Conservation (phyloP, 2,113 vertebrate genomes). For the Proterorhinus semilunaris region DNA sequence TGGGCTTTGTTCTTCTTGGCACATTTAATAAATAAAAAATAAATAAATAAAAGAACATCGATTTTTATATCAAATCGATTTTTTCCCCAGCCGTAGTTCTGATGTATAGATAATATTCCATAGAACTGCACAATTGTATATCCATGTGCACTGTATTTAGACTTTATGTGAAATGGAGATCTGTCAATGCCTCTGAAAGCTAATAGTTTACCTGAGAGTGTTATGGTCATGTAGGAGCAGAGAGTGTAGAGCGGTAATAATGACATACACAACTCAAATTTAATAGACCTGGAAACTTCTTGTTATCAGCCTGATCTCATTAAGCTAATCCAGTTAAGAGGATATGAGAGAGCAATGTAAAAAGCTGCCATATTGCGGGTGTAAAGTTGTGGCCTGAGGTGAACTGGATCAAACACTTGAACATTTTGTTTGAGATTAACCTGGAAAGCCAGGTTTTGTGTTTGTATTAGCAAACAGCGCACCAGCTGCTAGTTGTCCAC, state of each 20-base stretch:
- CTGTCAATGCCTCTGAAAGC: too few relatives aligned
- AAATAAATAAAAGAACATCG: too few relatives aligned
- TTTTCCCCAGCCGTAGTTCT: too few relatives aligned
- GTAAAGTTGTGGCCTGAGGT: constrained; percentile 1
- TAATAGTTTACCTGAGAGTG: background rate
- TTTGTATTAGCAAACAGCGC: background rate
- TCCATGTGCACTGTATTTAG: too few relatives aligned
- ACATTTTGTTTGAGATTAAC: background rate
- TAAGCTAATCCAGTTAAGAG: background rate
- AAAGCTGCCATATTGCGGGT: background rate
- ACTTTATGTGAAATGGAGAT: too few relatives aligned
- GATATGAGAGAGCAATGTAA: background rate
- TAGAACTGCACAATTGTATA: too few relatives aligned
- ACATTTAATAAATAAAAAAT: too few relatives aligned
- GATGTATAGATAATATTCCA: too few relatives aligned
- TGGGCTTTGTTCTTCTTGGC: too few relatives aligned
- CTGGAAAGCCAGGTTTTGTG: background rate
- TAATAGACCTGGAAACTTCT: background rate
- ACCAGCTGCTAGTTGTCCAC: background rate
- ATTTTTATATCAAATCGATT: too few relatives aligned
- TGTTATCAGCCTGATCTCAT: background rate
- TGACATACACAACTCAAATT: background rate
- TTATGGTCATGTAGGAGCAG: background rate
- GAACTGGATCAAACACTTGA: background rate
- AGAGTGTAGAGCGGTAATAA: background rate